A percentile compares a stretch with the other conserved stretches of the same genome.
phyloP scores from a whole-genome alignment of 2,888 invertebrate genomes.

The Timema podura region DNA sequence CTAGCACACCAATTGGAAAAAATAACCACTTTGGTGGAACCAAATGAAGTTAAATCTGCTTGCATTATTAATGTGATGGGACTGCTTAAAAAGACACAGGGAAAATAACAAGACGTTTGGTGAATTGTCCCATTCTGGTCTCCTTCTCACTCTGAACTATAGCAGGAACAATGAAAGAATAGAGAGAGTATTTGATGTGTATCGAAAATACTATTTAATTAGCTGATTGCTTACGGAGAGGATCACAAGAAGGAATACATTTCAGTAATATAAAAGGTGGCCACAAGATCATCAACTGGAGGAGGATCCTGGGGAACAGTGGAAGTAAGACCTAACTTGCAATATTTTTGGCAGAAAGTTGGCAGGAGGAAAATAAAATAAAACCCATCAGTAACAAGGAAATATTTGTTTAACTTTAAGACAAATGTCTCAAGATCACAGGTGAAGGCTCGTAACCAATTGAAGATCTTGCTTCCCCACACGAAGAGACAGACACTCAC shows the following conservation, averaged over 20 bases:
- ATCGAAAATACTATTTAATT: constrained; percentile 1
- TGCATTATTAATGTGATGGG: no score
- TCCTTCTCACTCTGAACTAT: not conserved
- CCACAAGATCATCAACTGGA: constrained; percentile 1
- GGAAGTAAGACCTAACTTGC: not conserved
- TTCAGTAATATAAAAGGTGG: constrained; percentile 4
- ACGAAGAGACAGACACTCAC: not conserved
- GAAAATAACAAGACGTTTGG: not conserved
- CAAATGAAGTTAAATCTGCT: no score
- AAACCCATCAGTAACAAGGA: constrained; percentile 8
- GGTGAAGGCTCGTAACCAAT: not conserved
- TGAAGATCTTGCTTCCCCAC: not conserved
- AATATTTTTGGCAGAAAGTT: not conserved
- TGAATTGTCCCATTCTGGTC: constrained; percentile 4
- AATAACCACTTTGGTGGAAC: no score
- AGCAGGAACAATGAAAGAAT: not conserved
- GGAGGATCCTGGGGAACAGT: constrained; percentile 4
- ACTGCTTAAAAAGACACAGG: no score
- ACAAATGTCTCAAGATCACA: constrained; percentile 3
- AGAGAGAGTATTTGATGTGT: not conserved
- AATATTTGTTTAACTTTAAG: not conserved
- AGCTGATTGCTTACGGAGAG: not conserved
- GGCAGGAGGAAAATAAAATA: constrained; percentile 3
- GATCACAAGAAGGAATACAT: constrained; percentile 4
- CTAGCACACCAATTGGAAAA: no score